Percentiles rank a stretch among this genome's conserved stretches.
Conservation (phyloP, 2,113 vertebrate genomes). For the Anhinga rufa region DNA sequence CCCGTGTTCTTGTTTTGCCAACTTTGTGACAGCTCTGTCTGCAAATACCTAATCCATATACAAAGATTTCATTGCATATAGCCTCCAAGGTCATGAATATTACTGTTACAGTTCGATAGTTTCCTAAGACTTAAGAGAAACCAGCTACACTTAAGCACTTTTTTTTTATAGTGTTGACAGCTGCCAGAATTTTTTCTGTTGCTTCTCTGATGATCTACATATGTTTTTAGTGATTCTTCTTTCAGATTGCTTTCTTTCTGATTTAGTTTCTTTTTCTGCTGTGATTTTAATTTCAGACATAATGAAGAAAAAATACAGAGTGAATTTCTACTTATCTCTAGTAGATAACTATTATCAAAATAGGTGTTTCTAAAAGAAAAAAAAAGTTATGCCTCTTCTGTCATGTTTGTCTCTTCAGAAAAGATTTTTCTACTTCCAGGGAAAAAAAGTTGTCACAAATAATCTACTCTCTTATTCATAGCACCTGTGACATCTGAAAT, state of each 20-base stretch:
- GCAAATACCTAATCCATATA: neutral
- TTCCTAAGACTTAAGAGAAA: neutral
- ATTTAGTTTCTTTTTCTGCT: neutral
- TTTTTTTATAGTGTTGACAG: neutral
- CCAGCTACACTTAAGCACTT: neutral
- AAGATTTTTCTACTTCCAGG: neutral
- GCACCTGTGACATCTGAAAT: slow-evolving; percentile 6
- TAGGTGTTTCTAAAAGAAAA: neutral
- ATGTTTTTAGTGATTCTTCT: slow-evolving; percentile 8
- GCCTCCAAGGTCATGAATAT: neutral
- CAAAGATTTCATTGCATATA: neutral
- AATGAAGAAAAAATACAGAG: slow-evolving; percentile 5
- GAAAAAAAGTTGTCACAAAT: slow-evolving; percentile 12
- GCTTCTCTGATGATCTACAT: neutral
- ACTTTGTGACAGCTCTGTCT: neutral
- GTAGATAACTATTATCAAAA: neutral
- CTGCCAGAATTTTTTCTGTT: neutral
- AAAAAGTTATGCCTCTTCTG: neutral
- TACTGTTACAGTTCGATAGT: neutral
- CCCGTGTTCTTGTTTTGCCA: neutral
- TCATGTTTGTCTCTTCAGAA: neutral
- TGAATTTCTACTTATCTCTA: neutral
- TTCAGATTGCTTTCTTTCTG: neutral
- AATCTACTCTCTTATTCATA: neutral
- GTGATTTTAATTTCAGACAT: neutral